Evolutionary conservation across 2,888 invertebrate genomes (phyloP), one percentile per base, ranked within the genome.

Genomic region (Agrotis ipsilon): DNA sequence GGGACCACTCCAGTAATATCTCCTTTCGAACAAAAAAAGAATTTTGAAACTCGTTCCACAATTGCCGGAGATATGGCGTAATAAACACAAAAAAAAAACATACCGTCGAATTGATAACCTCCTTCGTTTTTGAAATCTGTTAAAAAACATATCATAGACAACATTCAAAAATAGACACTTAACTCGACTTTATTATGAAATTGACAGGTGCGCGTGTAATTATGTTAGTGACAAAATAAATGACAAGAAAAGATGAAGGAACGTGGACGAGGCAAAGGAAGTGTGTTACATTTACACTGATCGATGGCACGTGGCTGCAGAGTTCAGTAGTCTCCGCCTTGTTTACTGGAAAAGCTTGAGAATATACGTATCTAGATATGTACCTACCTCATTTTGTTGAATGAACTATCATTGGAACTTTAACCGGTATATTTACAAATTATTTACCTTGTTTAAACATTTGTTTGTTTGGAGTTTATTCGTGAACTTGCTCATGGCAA

Each of bases 271-370:
- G 11, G 6, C 18, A 43, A 46, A 39, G 6, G 52, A 18, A 46
- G 51, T 67, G 27, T n/a, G 24, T 54, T 24, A 27, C 52, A 54
- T 14, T 54, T 54, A 27, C 52, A 27, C 21, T 16, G 21, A 72
- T 72, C 73, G 45, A 60, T 46, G 27, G 21, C 61, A 72, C 70
- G 51, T 52, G 72, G 21, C 32, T 7, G 61, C 21, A 6, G 21
- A 14, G n/a, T 60, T 48, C 27, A 24, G 45, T 32, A 48, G 27
- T 59, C 43, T 21, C 43, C 13, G 49, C 43, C 32, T 16, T 6
- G 7, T 21, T 27, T 27, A 71, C n/a, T n/a, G 24, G 27, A 48
- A 70, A 68, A 21, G 9, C n/a, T 39, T 39, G 16, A 32, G 39
- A 54, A 24, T 32, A n/a, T 21, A 13, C 9, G 45, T 45, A 18